Conservation (phyloP, 2,113 vertebrate species). For the Lota lota region DNA sequence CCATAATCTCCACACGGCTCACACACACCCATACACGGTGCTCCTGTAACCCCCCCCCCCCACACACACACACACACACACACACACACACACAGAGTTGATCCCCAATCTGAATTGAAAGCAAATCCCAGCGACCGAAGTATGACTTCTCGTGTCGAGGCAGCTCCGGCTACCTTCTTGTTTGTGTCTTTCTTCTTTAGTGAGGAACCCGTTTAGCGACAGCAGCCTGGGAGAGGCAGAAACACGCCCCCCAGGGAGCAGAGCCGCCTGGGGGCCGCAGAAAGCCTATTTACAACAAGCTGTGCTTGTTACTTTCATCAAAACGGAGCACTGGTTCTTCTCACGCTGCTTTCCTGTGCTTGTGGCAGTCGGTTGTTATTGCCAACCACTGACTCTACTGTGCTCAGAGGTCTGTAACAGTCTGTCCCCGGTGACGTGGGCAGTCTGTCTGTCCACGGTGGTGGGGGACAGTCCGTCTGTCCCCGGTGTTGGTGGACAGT, state of each 20-base stretch:
- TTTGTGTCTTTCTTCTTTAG: conserved; percentile 67
- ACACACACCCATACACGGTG: conserved; percentile 42
- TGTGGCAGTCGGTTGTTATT: conserved; percentile 80
- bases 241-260: conserved; percentile 73
- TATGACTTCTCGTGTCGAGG: conserved; percentile 60
- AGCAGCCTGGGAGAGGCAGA: conserved; percentile 74
- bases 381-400: conserved; percentile 75
- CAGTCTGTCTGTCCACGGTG: conserved; percentile 55
- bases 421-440: no score
- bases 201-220: conserved; percentile 74
- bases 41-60: conserved; percentile 44
- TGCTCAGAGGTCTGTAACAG: conserved; percentile 66
- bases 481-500: no score
- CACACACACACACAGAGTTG: conserved; percentile 24
- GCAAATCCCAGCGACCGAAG: conserved; percentile 51
- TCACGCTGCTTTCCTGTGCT: conserved; percentile 75
- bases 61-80: not conserved
- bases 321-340: conserved; percentile 79
- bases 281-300: conserved; percentile 83
- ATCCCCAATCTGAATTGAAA: conserved; percentile 54
- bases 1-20: conserved; percentile 49
- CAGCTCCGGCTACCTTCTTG: conserved; percentile 68
- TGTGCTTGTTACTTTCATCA: conserved; percentile 82
- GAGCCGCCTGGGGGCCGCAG: conserved; percentile 74
- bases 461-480: conserved; percentile 28